Base-by-base conservation (phyloP, 2,113 vertebrate genomes). In the Calidris pugnax region DNA sequence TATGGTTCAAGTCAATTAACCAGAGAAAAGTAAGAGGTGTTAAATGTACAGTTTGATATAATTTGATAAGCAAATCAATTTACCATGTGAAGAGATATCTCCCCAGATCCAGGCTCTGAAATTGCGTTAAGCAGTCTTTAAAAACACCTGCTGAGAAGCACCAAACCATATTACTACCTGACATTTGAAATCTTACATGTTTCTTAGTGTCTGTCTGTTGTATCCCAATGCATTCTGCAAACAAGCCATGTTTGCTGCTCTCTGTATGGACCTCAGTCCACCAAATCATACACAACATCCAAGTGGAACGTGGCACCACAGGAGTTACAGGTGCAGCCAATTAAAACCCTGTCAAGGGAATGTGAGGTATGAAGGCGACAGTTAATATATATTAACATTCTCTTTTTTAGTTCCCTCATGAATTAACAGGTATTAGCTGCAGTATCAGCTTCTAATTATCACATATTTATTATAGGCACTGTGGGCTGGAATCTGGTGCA, bases 61-160 rank as follows among this genome's bases (percentile, higher is more conserved):
- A 81, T 95, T 94, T 88, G 79, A 84, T 94, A 94, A 96, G 33
- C 43, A 95, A 94, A 90, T 89, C 43, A 80, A 30, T 90, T 81
- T 96, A 79, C 47, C 33, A 2, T 60, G 12, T 35, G 60, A 93
- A 84, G 68, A 89, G 72, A 13, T 75, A 45, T 72, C 21, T 96
- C 71, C 53, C 26, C 21, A 76, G 12, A 87, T 71, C 53, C 24
- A 10, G 37, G 17, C 16, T 91, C 30, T 85, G 81, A 77, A 90
- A 80, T 30, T 64, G 22, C 75, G 32, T 27, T 78, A 56, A 11
- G 12, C 3, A 57, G 15, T 55, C 78, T 92, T 87, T 45, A 90
- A 87, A 95, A 90, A 47, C n/a, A 33, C 22, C 62, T 63, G 10
- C 32, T 73, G 26, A 57, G n/a, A 76, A 97, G 68, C 43, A 74